Evolutionary conservation across 2,797 vertebrate genomes (phyloP).

Genomic region (Enteromius unitaeniatus): DNA sequence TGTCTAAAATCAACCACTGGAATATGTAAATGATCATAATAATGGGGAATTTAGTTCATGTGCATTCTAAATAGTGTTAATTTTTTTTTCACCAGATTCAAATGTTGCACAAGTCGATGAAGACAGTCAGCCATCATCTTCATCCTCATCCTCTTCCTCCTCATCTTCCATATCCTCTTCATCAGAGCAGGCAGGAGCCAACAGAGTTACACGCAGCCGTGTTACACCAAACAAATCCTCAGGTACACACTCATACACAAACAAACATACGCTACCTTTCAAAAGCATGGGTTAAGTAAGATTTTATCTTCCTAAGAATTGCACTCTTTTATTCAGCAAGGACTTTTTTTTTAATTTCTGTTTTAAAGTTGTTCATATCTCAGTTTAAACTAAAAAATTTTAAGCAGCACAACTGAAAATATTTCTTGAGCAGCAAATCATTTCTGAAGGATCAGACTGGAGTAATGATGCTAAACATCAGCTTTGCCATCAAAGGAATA

Average conservation of each 20-base stretch:
- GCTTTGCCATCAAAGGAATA: background rate
- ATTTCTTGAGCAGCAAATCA: background rate
- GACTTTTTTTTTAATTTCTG: background rate
- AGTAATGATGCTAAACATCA: background rate
- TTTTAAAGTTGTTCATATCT: background rate
- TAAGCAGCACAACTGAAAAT: background rate
- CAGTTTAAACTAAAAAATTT: background rate
- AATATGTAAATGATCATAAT: background rate
- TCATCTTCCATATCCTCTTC: slow-evolving; percentile 80
- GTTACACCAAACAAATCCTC: slow-evolving; percentile 79
- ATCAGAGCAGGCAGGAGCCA: slow-evolving; percentile 76
- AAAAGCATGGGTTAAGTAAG: background rate
- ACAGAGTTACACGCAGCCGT: slow-evolving; percentile 80
- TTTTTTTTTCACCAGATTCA: slow-evolving; percentile 17
- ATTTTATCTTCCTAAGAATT: background rate
- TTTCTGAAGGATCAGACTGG: background rate
- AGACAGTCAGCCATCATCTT: slow-evolving; percentile 82
- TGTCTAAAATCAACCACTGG: background rate
- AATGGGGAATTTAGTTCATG: background rate
- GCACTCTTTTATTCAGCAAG: background rate
- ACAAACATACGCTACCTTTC: background rate
- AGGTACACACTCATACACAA: slow-evolving; percentile 64
- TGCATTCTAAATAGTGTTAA: background rate
- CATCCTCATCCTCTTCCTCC: slow-evolving; percentile 80
- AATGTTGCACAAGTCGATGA: slow-evolving; percentile 72